Percentiles rank a stretch among this genome's conserved stretches.
phyloP scores from a whole-genome alignment of 2,888 invertebrate species.

The Metalampra italica region DNA sequence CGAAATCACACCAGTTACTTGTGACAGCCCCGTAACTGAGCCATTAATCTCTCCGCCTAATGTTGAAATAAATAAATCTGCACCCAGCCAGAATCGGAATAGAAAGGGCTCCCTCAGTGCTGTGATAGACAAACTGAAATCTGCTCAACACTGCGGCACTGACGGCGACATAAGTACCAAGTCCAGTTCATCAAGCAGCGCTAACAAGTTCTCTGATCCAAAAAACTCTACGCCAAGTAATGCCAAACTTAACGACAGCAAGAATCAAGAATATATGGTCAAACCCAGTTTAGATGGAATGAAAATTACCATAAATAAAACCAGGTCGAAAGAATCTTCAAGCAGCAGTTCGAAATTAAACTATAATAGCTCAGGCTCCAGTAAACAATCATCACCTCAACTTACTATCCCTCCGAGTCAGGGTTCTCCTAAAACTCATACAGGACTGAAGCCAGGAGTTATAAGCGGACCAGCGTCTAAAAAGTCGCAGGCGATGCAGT shows the following conservation, averaged over 20 bases:
- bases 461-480: constrained; percentile 92
- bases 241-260: constrained; percentile 65
- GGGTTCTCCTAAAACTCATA: constrained; percentile 88
- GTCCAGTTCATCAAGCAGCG: constrained; percentile 62
- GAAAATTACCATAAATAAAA: constrained; percentile 95
- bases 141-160: constrained; percentile 82
- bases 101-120: constrained; percentile 88
- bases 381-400: constrained; percentile 67
- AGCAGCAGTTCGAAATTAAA: constrained; percentile 63
- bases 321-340: constrained; percentile 85
- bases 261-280: constrained; percentile 92
- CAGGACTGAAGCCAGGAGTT: constrained; percentile 90
- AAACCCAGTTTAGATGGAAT: constrained; percentile 93
- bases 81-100: constrained; percentile 81
- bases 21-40: constrained; percentile 64
- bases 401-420: constrained; percentile 70
- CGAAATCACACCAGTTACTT: constrained; percentile 79
- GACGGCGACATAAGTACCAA: constrained; percentile 74
- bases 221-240: constrained; percentile 59
- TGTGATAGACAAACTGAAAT: constrained; percentile 91
- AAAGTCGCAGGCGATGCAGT: constrained; percentile 83
- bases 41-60: constrained; percentile 72
- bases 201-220: constrained; percentile 69
- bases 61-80: constrained; percentile 79
- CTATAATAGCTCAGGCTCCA: constrained; percentile 64